phyloP scores from a whole-genome alignment of 2,888 invertebrate species.

The Euproctis similis region DNA sequence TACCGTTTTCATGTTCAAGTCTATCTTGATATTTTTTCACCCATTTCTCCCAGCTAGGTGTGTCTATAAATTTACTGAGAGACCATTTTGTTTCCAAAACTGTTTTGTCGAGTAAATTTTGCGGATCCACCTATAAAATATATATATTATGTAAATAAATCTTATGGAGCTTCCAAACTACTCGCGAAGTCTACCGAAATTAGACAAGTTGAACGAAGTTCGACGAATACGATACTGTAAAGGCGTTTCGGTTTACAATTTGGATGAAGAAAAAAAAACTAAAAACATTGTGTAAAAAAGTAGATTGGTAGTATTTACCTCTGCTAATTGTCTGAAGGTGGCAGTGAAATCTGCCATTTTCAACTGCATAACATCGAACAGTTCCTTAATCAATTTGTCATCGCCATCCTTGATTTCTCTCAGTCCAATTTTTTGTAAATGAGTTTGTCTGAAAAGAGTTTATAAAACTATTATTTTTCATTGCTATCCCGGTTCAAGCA shows the following conservation, averaged over 20 bases:
- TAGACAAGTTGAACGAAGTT: too few species aligned
- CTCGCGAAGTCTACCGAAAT: too few species aligned
- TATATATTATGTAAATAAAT: too few species aligned
- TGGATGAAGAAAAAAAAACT: too few species aligned
- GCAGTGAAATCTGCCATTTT: conserved; percentile 54
- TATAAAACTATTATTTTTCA: too few species aligned
- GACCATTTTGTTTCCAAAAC: conserved; percentile 61
- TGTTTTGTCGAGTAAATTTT: conserved; percentile 35
- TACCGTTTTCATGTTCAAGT: conserved; percentile 42
- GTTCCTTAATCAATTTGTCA: conserved; percentile 33
- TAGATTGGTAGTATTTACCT: conserved; percentile 35
- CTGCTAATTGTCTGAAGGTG: conserved; percentile 56
- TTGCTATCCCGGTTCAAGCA: too few species aligned
- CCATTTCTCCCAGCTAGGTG: conserved; percentile 51
- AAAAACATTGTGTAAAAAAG: too few species aligned
- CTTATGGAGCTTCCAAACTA: too few species aligned
- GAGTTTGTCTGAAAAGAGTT: conserved; percentile 37
- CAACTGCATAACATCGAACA: conserved; percentile 47
- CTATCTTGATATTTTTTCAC: conserved; percentile 45
- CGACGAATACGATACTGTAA: too few species aligned
- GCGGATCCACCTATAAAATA: conserved; percentile 36
- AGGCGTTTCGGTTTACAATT: too few species aligned
- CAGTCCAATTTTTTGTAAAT: conserved; percentile 43
- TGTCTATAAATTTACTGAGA: conserved; percentile 45
- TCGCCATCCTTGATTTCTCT: conserved; percentile 43